Evolutionary conservation across 2,797 vertebrate genomes (phyloP), one percentile per base, ranked within the genome.

Genomic region (Cyclopterus lumpus): DNA sequence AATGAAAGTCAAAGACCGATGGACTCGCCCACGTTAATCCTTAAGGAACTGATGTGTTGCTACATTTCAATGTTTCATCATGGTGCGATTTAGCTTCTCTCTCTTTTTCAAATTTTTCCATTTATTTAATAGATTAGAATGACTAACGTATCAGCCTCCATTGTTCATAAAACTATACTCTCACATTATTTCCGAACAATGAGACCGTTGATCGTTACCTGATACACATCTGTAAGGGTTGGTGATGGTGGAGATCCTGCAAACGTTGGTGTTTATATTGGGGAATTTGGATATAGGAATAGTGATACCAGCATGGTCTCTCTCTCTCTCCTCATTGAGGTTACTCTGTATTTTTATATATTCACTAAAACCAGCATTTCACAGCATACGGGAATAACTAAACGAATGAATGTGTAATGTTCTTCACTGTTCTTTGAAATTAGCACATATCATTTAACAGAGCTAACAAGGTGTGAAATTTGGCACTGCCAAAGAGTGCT

Each of bases 391-490:
- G 60, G 5, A 44, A 63, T 51, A 42, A 15, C 1, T 22, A 7
- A 28, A 11, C 0, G 15, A 46, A 57, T 67, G 0, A 26, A 30
- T 14, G 8, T 3, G 4, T 18, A 8, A 71, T 20, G 18, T 46
- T 48, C 46, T 20, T 48, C 46, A 48, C 16, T n/a, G 26, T 34
- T 66, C 20, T 79, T 59, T 53, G 6, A 74, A 81, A 83, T 81
- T 2, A 66, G 60, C 60, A 53, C 34, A 71, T 59, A 46, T 48
- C 7, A 62, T 73, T 68, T 24, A 48, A 64, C 28, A 38, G 46
- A 67, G 75, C 85, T 53, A 75, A 77, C 18, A 71, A 69, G 32
- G 79, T 69, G 46, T 76, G 57, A 66, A 69, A 59, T 51, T 10
- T 61, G 30, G 55, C 8, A 30, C 46, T 61, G 59, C 18, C 65